Evolutionary conservation across 1,140 invertebrate species (phyloP).

Genomic region (Capitella teleta): DNA sequence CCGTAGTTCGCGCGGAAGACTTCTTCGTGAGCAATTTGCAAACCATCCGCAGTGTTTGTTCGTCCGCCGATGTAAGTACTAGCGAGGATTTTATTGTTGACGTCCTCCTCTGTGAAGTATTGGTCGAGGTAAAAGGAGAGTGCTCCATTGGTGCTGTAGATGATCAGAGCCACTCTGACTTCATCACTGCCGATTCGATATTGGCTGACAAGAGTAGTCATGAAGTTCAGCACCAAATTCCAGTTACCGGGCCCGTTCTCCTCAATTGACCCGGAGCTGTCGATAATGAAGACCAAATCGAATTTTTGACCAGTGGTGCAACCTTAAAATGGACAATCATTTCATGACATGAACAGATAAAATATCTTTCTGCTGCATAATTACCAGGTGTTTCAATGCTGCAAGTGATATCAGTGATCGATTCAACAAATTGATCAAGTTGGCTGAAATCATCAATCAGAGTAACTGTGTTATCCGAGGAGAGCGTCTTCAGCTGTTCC

Average conservation of each 20-base stretch:
- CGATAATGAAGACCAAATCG: slow-evolving; percentile 11
- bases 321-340: too few relatives aligned
- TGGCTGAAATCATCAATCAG: too few relatives aligned
- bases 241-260: slow-evolving; percentile 4
- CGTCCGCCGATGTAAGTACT: neutral
- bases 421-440: too few relatives aligned
- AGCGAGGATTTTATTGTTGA: neutral
- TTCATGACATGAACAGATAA: too few relatives aligned
- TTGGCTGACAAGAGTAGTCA: neutral
- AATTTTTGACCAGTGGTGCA: neutral
- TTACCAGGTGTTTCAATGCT: too few relatives aligned
- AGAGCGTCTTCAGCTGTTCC: too few relatives aligned
- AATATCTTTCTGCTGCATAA: too few relatives aligned
- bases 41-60: slow-evolving; percentile 3
- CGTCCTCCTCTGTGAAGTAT: neutral
- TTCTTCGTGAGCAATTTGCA: neutral
- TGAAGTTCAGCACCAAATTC: neutral
- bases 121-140: neutral
- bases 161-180: slow-evolving; percentile 7
- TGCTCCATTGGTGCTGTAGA: slow-evolving; percentile 1
- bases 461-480: too few relatives aligned
- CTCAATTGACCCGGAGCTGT: slow-evolving; percentile 10
- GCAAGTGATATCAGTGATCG: too few relatives aligned
- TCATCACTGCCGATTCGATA: neutral
- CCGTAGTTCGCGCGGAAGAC: slow-evolving; percentile 4